phyloP scores from a whole-genome alignment of 1,140 invertebrate genomes.

The Papilio machaon region DNA sequence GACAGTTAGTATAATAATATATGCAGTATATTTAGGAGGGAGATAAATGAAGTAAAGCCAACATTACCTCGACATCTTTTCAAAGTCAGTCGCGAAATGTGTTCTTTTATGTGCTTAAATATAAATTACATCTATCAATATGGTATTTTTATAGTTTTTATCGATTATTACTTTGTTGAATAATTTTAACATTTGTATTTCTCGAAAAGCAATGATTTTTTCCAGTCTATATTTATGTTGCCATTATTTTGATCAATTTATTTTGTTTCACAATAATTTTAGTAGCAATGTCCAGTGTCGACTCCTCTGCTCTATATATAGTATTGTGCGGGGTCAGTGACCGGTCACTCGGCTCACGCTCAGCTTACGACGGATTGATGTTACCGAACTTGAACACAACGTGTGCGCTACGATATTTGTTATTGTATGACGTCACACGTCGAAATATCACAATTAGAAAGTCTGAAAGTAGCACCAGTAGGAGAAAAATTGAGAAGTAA shows the following conservation, averaged over 20 bases:
- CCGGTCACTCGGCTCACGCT: conserved; percentile 42
- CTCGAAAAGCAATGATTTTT: no score
- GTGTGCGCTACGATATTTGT: not conserved
- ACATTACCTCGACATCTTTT: not conserved
- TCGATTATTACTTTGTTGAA: no score
- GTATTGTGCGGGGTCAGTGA: conserved; percentile 39
- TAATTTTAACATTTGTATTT: no score
- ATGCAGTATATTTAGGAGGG: no score
- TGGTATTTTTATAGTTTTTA: no score
- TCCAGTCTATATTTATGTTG: no score
- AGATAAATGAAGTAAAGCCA: not conserved
- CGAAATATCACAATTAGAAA: not conserved
- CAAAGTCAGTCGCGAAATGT: no score
- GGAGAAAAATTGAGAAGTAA: no score
- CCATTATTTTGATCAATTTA: not conserved
- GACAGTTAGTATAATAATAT: no score
- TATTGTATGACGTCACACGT: not conserved
- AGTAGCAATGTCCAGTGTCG: conserved; percentile 18
- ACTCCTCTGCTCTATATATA: conserved; percentile 35
- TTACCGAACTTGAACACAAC: conserved; percentile 17
- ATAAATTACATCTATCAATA: no score
- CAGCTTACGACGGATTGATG: conserved; percentile 46
- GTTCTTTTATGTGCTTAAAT: no score
- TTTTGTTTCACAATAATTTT: not conserved
- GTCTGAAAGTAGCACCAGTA: not conserved